A percentile compares a stretch with the other conserved stretches of the same genome.
Evolutionary conservation across 2,888 invertebrate genomes (phyloP).

Genomic region (Andricus quercusramuli): DNA sequence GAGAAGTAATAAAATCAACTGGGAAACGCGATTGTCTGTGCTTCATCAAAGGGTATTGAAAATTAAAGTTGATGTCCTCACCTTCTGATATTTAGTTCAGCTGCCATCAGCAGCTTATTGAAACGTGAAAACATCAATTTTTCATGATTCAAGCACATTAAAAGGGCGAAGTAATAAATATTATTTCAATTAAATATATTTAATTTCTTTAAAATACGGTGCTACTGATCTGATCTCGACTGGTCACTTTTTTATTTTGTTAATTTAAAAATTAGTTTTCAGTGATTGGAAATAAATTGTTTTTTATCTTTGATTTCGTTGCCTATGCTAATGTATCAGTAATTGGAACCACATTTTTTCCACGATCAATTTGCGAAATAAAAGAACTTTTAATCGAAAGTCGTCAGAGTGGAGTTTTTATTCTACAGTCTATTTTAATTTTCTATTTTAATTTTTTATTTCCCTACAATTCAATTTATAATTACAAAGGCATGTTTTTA

Average conservation of each 20-base stretch:
- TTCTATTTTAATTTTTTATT: no score
- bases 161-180: not conserved
- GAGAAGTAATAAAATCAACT: constrained; percentile 2
- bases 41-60: constrained; percentile 22
- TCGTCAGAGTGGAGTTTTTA: not conserved
- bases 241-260: no score
- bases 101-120: not conserved
- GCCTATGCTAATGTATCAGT: not conserved
- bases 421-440: not conserved
- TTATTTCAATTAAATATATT: not conserved
- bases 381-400: not conserved
- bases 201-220: not conserved
- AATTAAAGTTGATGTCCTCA: constrained; percentile 10
- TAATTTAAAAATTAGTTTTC: not conserved
- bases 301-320: not conserved
- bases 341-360: not conserved
- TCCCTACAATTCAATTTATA: no score
- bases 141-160: not conserved
- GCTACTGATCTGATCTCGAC: no score
- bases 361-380: not conserved
- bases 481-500: no score
- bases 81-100: not conserved
- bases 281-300: not conserved
- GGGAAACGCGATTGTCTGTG: not conserved
- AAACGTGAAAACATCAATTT: not conserved